Conservation (phyloP, 1,140 invertebrate genomes). For the Lasaia peninsularis region DNA sequence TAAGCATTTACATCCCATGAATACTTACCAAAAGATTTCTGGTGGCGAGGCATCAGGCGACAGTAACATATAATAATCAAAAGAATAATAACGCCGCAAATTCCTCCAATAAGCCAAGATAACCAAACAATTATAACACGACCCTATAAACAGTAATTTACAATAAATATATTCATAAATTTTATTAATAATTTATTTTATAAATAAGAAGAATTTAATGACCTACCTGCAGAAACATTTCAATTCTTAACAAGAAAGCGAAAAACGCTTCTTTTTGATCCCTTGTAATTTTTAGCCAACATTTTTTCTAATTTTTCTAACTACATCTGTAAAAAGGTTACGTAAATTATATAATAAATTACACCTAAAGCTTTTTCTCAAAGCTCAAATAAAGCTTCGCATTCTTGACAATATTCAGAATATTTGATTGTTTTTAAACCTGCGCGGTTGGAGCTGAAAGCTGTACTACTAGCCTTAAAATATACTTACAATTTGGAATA, state of each 20-base stretch:
- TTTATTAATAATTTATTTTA: slow-evolving; percentile 13
- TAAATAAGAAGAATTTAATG: too few relatives aligned
- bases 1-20: background rate
- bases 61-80: slow-evolving; percentile 76
- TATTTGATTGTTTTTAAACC: too few relatives aligned
- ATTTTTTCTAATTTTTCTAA: slow-evolving; percentile 48
- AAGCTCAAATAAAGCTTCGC: background rate
- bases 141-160: slow-evolving; percentile 54
- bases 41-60: slow-evolving; percentile 76
- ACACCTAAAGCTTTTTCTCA: background rate
- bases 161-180: slow-evolving; percentile 22
- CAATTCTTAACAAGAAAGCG: slow-evolving; percentile 59
- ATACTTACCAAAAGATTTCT: slow-evolving; percentile 70
- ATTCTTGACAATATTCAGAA: background rate
- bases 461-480: too few relatives aligned
- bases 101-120: slow-evolving; percentile 73
- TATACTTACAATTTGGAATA: too few relatives aligned
- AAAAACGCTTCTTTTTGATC: slow-evolving; percentile 58
- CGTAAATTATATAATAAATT: background rate
- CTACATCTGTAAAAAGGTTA: background rate
- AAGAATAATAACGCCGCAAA: slow-evolving; percentile 73
- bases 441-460: too few relatives aligned
- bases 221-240: slow-evolving; percentile 72
- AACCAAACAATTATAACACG: slow-evolving; percentile 76
- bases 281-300: slow-evolving; percentile 47